A percentile compares a stretch with the other conserved stretches of the same genome.
Evolutionary conservation across 2,797 vertebrate species (phyloP).

Genomic region (Onychomys torridus): DNA sequence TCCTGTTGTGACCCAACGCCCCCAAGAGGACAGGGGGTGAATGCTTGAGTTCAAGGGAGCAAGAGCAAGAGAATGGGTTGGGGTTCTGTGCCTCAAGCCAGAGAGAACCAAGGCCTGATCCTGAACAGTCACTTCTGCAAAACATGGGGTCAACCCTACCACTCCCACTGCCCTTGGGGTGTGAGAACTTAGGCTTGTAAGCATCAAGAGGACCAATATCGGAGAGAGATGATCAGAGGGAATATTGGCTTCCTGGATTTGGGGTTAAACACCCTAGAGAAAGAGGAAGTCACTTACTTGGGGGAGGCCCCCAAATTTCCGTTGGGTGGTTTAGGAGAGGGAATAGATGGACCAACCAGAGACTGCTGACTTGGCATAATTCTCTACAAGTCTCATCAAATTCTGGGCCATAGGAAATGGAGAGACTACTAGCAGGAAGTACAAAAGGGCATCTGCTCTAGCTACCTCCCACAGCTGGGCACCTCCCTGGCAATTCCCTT

Average conservation of each 20-base stretch:
- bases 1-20: conserved; percentile 82
- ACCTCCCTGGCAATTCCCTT: conserved; percentile 35
- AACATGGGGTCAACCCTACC: neutral
- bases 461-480: neutral
- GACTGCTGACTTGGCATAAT: conserved; percentile 78
- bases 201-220: neutral
- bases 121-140: conserved; percentile 49
- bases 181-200: conserved; percentile 39
- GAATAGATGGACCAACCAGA: conserved; percentile 65
- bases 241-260: conserved; percentile 38
- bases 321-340: conserved; percentile 58
- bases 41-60: conserved; percentile 54
- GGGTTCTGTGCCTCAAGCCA: neutral
- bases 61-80: conserved; percentile 48
- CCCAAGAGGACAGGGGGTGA: conserved; percentile 46
- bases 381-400: conserved; percentile 61
- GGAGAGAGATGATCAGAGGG: neutral
- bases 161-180: neutral
- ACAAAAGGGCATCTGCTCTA: conserved; percentile 68
- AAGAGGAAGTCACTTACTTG: conserved; percentile 73
- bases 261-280: conserved; percentile 66
- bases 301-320: conserved; percentile 74
- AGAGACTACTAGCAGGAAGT: conserved; percentile 80
- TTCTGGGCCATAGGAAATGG: conserved; percentile 79
- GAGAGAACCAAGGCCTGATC: neutral